Percentiles rank a stretch among this genome's conserved stretches.
Conservation (phyloP, 1,140 invertebrate genomes). For the Liolophura sinensis region DNA sequence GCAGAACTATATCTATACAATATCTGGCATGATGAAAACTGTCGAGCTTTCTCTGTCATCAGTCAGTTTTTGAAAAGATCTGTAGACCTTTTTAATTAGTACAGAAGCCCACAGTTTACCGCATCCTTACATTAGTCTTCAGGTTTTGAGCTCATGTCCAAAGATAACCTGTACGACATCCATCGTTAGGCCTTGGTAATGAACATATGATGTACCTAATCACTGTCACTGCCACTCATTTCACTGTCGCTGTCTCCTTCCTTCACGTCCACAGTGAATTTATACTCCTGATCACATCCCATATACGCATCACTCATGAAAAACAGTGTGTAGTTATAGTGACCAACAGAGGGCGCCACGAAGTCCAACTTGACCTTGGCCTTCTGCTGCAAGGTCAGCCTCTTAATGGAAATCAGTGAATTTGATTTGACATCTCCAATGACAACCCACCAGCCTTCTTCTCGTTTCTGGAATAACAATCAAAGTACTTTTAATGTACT, state of each 20-base stretch:
- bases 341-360: conserved; percentile 76
- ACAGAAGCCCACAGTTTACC: too few species aligned
- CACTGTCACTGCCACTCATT: conserved; percentile 54
- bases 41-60: too few species aligned
- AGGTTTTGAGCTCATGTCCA: too few species aligned
- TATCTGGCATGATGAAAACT: too few species aligned
- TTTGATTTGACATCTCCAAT: conserved; percentile 96
- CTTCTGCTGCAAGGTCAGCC: conserved; percentile 89
- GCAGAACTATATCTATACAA: too few species aligned
- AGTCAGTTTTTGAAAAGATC: too few species aligned
- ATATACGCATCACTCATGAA: conserved; percentile 99
- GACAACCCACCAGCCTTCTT: conserved; percentile 99
- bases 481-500: background rate
- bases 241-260: conserved; percentile 60
- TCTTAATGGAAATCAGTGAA: conserved; percentile 94
- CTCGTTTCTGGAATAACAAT: conserved; percentile 72
- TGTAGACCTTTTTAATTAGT: too few species aligned
- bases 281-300: conserved; percentile 80
- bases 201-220: conserved; percentile 25
- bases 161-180: too few species aligned
- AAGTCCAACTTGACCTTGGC: conserved; percentile 95
- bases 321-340: conserved; percentile 92
- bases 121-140: too few species aligned
- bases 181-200: too few species aligned
- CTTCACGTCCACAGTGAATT: conserved; percentile 73